Evolutionary conservation across 2,888 invertebrate species (phyloP).

Genomic region (Monopis laevigella): DNA sequence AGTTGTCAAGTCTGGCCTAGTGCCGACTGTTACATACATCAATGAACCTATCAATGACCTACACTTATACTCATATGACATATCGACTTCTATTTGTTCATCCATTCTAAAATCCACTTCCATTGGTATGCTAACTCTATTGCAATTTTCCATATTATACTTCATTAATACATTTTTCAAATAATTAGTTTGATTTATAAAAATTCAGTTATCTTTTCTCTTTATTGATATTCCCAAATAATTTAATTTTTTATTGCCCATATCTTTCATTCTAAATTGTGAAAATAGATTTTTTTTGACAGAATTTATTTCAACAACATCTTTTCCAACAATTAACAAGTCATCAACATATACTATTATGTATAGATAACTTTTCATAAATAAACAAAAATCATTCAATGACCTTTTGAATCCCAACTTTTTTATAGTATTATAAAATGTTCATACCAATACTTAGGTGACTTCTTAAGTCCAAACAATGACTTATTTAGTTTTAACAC

Average conservation of each 20-base stretch:
- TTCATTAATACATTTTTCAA: not conserved
- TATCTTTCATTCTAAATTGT: slow-evolving; percentile 18
- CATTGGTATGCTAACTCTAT: slow-evolving; percentile 15
- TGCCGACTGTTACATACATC: slow-evolving; percentile 18
- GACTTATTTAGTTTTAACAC: too few species aligned
- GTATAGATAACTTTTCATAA: slow-evolving; percentile 17
- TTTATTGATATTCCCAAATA: not conserved
- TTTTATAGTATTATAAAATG: slow-evolving; percentile 16
- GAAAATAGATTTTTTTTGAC: not conserved
- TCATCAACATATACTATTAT: slow-evolving; percentile 20
- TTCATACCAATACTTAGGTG: slow-evolving; percentile 13
- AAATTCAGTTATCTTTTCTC: not conserved
- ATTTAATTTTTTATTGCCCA: slow-evolving; percentile 8
- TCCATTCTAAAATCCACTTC: not conserved
- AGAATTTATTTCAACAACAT: not conserved
- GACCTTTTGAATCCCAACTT: slow-evolving; percentile 16
- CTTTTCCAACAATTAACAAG: slow-evolving; percentile 12
- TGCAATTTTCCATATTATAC: slow-evolving; percentile 17
- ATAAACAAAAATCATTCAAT: slow-evolving; percentile 16
- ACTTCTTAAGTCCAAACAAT: slow-evolving; percentile 14
- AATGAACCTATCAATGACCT: slow-evolving; percentile 19
- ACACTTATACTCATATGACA: slow-evolving; percentile 15
- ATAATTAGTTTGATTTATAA: not conserved
- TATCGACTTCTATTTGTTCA: not conserved
- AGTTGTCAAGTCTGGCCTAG: slow-evolving; percentile 18